Percentiles rank a stretch among this genome's conserved stretches.
Evolutionary conservation across 2,797 vertebrate genomes (phyloP).

Genomic region (Meriones psammophilus): DNA sequence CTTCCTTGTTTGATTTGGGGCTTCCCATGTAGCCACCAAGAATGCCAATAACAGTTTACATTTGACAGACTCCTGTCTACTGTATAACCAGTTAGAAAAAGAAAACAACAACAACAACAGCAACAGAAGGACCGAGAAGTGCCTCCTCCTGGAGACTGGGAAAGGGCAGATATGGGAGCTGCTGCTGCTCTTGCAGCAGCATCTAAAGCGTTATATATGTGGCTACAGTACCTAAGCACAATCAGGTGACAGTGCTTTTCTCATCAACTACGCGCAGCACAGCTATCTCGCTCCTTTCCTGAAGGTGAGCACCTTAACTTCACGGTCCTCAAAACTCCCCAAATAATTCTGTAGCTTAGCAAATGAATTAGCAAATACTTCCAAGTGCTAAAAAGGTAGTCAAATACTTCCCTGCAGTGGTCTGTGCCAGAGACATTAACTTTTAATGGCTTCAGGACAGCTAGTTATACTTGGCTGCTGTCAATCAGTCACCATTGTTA

Average conservation of each 20-base stretch:
- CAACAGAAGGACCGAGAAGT: constrained; percentile 45
- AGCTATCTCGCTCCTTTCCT: constrained; percentile 54
- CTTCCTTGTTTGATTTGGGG: constrained; percentile 32
- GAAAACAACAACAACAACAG: neutral
- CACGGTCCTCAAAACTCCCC: constrained; percentile 42
- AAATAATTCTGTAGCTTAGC: constrained; percentile 58
- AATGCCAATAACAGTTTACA: constrained; percentile 43
- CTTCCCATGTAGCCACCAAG: constrained; percentile 50
- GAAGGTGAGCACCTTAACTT: constrained; percentile 52
- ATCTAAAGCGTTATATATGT: neutral
- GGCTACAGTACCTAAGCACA: constrained; percentile 9
- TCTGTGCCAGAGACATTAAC: constrained; percentile 41
- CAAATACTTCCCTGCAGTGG: constrained; percentile 44
- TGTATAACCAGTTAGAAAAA: constrained; percentile 56
- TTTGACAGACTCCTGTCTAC: constrained; percentile 14
- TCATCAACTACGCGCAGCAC: constrained; percentile 26
- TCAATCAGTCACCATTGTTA: constrained; percentile 36
- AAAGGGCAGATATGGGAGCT: too few species aligned
- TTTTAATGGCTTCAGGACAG: constrained; percentile 2
- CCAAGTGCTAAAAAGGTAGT: constrained; percentile 38
- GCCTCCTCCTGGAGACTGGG: fast-evolving
- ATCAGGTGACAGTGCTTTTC: constrained; percentile 41
- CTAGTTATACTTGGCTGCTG: neutral
- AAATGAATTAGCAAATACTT: constrained; percentile 62
- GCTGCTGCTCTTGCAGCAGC: constrained; percentile 7